Evolutionary conservation across 1,140 invertebrate genomes (phyloP), one percentile per base, ranked within the genome.

Genomic region (Bicyclus anynana): DNA sequence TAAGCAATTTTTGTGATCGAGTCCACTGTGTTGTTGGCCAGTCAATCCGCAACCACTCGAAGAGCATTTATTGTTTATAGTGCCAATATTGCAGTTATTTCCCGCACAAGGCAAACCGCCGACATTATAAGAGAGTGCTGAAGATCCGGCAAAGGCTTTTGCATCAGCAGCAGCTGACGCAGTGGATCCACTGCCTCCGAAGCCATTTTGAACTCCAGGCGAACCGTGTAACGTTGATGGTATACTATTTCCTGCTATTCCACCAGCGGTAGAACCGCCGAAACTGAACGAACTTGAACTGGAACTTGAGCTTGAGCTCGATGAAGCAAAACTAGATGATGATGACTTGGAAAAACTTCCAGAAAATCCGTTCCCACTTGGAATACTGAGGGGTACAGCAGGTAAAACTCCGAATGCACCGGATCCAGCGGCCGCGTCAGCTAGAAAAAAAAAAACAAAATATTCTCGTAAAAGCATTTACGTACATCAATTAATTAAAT

Each of bases 291-390:
- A 75, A 62, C 78, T 75, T 5, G 82, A 80, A 54, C 81, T 84
- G 13, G 80, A 71, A 65, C 79, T 83, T 40, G 80, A 62, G 60
- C 82, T 84, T 13, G 84, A 70, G 67, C 84, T 84, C 5, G 78
- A 78, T 21, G 83, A 75, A 13, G 84, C 74, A 38, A 66, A 80
- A 57, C 81, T 87, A 16, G 84, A 80, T 9, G 84, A 74, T 9
- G 80, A 77, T 1, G 83, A 82, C 38, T 84, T 84, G 0, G 81
- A 80, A 33, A 72, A 84, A 56, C 72, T 78, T 35, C 81, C 80
- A 2, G 81, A 84, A 65, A 58, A 84, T 17, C 67, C 69, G n/a
- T 47, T 58, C 10, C 70, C 69, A 48, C 52, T 64, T 3, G 80
- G 76, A 44, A 78, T 66, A 48, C 51, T 59, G 1, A 77, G 37